Evolutionary conservation across 2,888 invertebrate species (phyloP), one percentile per base, ranked within the genome.

Genomic region (Philereme vetulata): DNA sequence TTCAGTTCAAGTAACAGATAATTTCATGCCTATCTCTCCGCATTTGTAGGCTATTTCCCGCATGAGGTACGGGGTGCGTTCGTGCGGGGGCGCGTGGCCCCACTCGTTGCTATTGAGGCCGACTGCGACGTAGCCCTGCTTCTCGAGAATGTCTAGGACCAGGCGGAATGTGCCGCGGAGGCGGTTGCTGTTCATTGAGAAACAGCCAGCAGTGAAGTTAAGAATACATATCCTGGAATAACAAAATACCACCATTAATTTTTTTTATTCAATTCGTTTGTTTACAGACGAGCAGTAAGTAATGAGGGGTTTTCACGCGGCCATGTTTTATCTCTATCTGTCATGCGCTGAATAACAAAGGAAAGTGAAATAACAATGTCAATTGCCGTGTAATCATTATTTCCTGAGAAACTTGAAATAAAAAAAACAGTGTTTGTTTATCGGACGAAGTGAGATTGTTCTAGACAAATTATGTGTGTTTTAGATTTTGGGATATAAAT

Each of bases 41-140:
- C 81, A 95, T 85, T 78, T 86, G 72, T 88, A 86, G 0, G 76
- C 81, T 1, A 91, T 67, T 62, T 93, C 92, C 45, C 94, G 88
- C 91, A 95, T 93, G 40, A 96, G 80, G 75, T 93, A 95, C 0
- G 94, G 94, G 63, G 94, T 93, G 70, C 93, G 93, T 80, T 95
- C 95, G 70, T 93, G 88, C 45, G 92, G 85, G 0, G 93, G 86
- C 5, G 95, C 79, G 3, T 76, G 75, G 5, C 84, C 71, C 95
- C 95, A 96, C 57, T 86, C 84, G 44, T 73, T 77, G 9, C 86
- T 69, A 72, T 93, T 93, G 50, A 96, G 77, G 0, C 93, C 85
- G 2, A 95, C 89, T 0, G 94, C 88, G 0, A 86, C 86, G 72
- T 90, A 89, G n/a, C 94, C 94, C 59, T 89, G 84, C 35, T 86